Evolutionary conservation across 1,140 invertebrate species (phyloP).

Genomic region (Drosophila novamexicana): DNA sequence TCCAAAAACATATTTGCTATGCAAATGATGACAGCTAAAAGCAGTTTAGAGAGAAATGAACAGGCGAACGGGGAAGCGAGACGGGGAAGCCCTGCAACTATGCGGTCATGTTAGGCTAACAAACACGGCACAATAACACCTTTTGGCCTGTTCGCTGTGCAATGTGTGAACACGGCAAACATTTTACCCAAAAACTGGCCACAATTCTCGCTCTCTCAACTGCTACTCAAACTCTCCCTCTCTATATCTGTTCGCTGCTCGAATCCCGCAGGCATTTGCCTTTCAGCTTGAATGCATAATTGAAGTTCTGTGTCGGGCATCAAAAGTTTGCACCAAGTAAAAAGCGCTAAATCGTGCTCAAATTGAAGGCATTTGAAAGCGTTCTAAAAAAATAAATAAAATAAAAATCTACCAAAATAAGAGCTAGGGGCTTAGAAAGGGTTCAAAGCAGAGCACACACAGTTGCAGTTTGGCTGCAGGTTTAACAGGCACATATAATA

Average conservation of each 20-base stretch:
- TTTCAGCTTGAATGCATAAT: slow-evolving; percentile 46
- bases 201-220: slow-evolving; percentile 1
- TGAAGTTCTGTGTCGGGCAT: slow-evolving; percentile 34
- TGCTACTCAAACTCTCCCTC: background rate
- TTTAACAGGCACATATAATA: no score
- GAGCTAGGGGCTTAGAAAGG: background rate
- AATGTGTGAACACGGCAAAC: slow-evolving; percentile 36
- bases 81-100: background rate
- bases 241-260: background rate
- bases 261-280: slow-evolving; percentile 7
- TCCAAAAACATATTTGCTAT: slow-evolving; percentile 45
- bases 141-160: slow-evolving; percentile 8
- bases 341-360: background rate
- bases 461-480: no score
- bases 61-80: background rate
- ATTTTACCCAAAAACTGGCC: slow-evolving; percentile 39
- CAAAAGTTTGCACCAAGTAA: background rate
- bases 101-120: slow-evolving; percentile 22
- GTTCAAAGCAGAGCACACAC: no score
- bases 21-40: slow-evolving; percentile 46
- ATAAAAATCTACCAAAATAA: background rate
- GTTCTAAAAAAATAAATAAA: background rate
- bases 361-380: background rate
- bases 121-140: slow-evolving; percentile 19
- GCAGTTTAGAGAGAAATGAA: background rate